Evolutionary conservation across 2,888 invertebrate species (phyloP), one percentile per base, ranked within the genome.

Genomic region (Tipula lateralis): DNA sequence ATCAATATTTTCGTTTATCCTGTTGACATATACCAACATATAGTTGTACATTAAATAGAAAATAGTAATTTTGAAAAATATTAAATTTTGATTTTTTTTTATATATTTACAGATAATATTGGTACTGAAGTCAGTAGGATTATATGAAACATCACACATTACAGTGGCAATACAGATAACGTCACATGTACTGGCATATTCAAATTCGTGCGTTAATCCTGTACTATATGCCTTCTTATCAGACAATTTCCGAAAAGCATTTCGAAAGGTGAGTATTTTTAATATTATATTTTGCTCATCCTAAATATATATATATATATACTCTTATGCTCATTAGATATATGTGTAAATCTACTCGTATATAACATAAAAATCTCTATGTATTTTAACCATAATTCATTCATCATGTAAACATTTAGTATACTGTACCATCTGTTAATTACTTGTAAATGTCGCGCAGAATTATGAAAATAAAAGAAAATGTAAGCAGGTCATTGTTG

Each of bases 131-230:
- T 94, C 95, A 16, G 90, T 96, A 86, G 92, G 94, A 86, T 89
- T 91, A 83, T 96, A 95, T 91, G 93, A 93, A 86, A 93, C 94
- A 87, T 93, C 93, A 0, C 91, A 93, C 88, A 91, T 93, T 87
- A 93, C 93, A 84, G 94, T 96, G 87, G 94, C 94, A 86, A 91
- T 94, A 30, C 96, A 96, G 91, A 95, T 96, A 86, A 92, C 94
- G 84, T 93, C 94, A 0, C 96, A 96, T 88, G 95, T 95, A 29
- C 91, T 96, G 85, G 97, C 97, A 19, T 98, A 98, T 91, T 96
- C 95, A 91, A 98, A 97, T 92, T 96, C 96, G 88, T 98, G 98
- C 89, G 95, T 98, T 88, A 98, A 98, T 91, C 98, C 98, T 0
- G 95, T 98, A 87, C 93, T 98, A 84, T 98, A 98, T 91, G 97